Conservation (phyloP, 2,113 vertebrate genomes). For the Alethe castanea region DNA sequence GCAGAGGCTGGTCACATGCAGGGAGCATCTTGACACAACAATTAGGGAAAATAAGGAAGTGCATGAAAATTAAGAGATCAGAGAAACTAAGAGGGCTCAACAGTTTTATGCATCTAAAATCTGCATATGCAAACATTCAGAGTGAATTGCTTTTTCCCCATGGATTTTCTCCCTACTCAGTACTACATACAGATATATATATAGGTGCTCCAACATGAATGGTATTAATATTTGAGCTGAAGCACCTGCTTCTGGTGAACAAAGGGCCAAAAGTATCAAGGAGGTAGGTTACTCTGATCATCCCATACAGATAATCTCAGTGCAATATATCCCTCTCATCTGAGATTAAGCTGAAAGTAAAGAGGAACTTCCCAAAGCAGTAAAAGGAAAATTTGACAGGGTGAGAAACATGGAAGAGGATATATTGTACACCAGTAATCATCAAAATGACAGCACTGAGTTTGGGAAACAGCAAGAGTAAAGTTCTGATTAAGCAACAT, state of each 20-base stretch:
- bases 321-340: background rate
- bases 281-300: background rate
- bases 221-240: background rate
- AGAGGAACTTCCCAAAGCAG: background rate
- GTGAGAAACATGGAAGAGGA: background rate
- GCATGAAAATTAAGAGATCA: conserved; percentile 35
- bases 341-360: background rate
- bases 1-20: conserved; percentile 60
- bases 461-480: conserved; percentile 12
- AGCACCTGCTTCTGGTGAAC: background rate
- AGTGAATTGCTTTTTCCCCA: conserved; percentile 56
- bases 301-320: background rate
- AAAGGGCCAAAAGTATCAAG: background rate
- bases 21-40: conserved; percentile 61
- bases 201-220: background rate
- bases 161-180: conserved; percentile 42
- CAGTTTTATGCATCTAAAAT: conserved; percentile 25
- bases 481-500: background rate
- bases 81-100: conserved; percentile 22
- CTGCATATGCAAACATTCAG: conserved; percentile 52
- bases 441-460: conserved; percentile 26
- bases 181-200: background rate
- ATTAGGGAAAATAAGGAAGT: conserved; percentile 12
- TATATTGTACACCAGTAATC: background rate
- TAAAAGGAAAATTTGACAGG: background rate